Percentiles rank a stretch among this genome's conserved stretches.
These are phyloP conservation scores for Lithosia quadra DNA, from an alignment of 2,888 invertebrate genomes.

Conservation along the genomic window DNA sequence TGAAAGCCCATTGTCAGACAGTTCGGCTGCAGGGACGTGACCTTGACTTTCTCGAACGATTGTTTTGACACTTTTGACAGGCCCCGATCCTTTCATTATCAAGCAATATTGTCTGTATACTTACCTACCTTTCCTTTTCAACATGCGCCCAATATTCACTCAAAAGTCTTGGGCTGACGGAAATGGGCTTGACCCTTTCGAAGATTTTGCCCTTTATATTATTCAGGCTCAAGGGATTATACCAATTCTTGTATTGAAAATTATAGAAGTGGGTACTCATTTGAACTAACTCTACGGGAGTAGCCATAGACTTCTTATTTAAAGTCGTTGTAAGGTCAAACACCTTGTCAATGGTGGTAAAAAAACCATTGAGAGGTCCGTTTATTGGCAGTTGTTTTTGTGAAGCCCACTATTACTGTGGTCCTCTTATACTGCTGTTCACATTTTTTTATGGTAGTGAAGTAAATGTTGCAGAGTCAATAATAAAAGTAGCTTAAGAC, in stretches of 20 bases:
- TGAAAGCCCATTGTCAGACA: neutral
- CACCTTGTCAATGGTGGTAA: neutral
- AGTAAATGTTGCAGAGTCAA: neutral
- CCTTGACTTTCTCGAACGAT: neutral
- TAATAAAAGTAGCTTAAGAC: neutral
- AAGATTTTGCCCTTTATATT: too few species aligned
- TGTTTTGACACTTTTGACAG: neutral
- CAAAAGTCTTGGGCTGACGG: too few species aligned
- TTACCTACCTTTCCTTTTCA: too few species aligned
- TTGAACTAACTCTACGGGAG: neutral
- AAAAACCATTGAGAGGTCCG: neutral
- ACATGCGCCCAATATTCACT: neutral
- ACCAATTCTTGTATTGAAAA: too few species aligned
- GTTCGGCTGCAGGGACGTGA: neutral
- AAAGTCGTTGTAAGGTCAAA: neutral
- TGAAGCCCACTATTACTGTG: neutral
- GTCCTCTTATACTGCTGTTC: neutral
- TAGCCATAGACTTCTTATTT: neutral
- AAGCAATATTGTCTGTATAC: neutral
- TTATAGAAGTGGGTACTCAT: too few species aligned
- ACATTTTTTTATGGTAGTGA: neutral
- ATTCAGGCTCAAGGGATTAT: too few species aligned
- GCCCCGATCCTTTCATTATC: neutral
- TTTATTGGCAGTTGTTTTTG: neutral
- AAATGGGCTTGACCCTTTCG: too few species aligned